Percentiles rank a stretch among this genome's conserved stretches.
Conservation (phyloP, 1,140 invertebrate genomes). For the Polypedilum vanderplanki region DNA sequence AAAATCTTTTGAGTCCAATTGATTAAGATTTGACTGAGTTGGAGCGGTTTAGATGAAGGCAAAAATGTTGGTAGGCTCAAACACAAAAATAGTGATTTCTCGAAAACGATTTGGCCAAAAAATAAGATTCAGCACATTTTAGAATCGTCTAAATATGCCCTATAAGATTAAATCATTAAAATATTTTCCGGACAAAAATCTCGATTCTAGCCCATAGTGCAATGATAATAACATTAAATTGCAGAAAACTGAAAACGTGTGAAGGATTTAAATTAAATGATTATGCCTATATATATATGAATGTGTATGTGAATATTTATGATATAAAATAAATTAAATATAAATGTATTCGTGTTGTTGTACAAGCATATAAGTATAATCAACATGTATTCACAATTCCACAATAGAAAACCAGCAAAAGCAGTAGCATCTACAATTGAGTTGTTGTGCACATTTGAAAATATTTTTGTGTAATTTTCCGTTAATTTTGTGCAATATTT, state of each 20-base stretch:
- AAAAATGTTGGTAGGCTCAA: no score
- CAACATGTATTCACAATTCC: no score
- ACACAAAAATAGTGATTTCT: no score
- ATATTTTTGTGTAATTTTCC: not conserved
- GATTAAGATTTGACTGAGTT: no score
- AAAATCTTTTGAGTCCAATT: no score
- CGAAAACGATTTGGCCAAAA: no score
- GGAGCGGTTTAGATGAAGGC: no score
- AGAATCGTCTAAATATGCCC: no score
- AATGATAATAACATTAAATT: not conserved
- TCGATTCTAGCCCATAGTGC: no score
- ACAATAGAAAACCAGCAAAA: not conserved
- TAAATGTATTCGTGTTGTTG: not conserved
- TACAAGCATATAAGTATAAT: not conserved
- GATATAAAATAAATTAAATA: slow-evolving; percentile 15
- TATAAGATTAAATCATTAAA: no score
- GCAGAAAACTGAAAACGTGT: slow-evolving; percentile 3
- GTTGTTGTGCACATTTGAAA: not conserved
- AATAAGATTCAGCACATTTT: no score
- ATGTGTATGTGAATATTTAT: not conserved
- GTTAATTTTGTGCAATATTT: slow-evolving; percentile 8
- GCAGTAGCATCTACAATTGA: not conserved
- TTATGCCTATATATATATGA: not conserved
- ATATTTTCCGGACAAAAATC: no score
- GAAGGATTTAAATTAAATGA: slow-evolving; percentile 19